Evolutionary conservation across 2,888 invertebrate species (phyloP).

Genomic region (Macroteleia sp.): DNA sequence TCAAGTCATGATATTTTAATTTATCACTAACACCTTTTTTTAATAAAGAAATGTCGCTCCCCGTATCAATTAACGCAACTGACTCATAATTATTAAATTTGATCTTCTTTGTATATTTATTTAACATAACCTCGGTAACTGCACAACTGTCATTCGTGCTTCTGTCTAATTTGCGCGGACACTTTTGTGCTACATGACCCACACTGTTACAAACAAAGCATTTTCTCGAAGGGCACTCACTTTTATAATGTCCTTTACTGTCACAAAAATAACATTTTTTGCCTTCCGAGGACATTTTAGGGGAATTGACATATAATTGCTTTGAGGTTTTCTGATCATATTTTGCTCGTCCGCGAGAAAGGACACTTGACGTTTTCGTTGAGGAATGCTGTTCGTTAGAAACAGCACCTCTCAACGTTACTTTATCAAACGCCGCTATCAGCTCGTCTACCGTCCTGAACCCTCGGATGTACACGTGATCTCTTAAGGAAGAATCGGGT

Average conservation of each 20-base stretch:
- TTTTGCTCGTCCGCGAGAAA: background rate
- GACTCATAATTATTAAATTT: too few species aligned
- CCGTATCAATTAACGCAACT: too few species aligned
- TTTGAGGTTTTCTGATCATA: background rate
- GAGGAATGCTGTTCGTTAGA: background rate
- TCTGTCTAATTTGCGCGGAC: too few species aligned
- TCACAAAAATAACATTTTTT: background rate
- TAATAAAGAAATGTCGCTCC: too few species aligned
- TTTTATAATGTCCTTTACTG: background rate
- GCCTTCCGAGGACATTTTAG: background rate
- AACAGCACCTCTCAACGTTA: background rate
- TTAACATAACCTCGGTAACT: too few species aligned
- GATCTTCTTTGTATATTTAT: too few species aligned
- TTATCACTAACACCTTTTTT: too few species aligned
- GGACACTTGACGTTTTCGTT: background rate
- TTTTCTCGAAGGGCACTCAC: background rate
- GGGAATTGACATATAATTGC: background rate
- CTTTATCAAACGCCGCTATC: background rate
- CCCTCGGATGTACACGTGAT: background rate
- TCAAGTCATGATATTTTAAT: too few species aligned
- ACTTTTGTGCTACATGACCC: too few species aligned
- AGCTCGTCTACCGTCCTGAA: background rate
- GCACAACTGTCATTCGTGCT: too few species aligned
- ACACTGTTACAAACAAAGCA: background rate
- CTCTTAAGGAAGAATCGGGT: too few species aligned